Base-by-base conservation (phyloP, 2,797 vertebrate species). In the Gallinago solitaria region DNA sequence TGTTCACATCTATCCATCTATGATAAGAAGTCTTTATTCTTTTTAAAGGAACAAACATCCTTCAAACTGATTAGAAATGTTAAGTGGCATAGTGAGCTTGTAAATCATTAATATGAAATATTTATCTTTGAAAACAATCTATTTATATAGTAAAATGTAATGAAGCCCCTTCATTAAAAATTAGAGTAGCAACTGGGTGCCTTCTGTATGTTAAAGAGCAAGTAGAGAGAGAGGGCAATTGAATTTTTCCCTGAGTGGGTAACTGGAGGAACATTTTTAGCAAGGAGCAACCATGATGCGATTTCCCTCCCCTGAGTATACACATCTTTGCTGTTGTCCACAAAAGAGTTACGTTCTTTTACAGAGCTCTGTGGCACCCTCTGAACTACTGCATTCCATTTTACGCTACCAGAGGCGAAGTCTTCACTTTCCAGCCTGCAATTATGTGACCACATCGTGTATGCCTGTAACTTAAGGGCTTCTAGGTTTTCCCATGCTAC, bases 111-210 rank as follows among this genome's bases (percentile, higher is more conserved):
- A 17, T 93, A 47, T 19, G 21, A 86, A 2, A 2, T 81, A 83
- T 39, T 94, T 75, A 32, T 69, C 50, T 76, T 88, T 79, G 17
- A 90, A 91, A 90, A 51, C 37, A 69, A 73, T 65, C 23, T 83
- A 12, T 67, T 84, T 51, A 5, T 60, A 21, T 13, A 67, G 48
- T 16, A 88, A 81, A 90, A 68, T 59, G 17, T 65, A 90, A 65
- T 39, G 17, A 83, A 91, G 73, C 2, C 2, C 11, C 25, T 65
- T 65, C 8, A 83, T 75, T 73, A 74, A 61, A 50, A 89, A 27
- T 89, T 47, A 45, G 25, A 78, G 61, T 27, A 33, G 7, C 32
- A 80, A 15, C 16, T 41, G 3, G 56, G 18, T 81, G 83, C 27
- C 54, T 74, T 74, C 20, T 33, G 1, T 59, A 2, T 37, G 19